Conservation (phyloP, 1,140 invertebrate genomes). For the Carposina sasakii region DNA sequence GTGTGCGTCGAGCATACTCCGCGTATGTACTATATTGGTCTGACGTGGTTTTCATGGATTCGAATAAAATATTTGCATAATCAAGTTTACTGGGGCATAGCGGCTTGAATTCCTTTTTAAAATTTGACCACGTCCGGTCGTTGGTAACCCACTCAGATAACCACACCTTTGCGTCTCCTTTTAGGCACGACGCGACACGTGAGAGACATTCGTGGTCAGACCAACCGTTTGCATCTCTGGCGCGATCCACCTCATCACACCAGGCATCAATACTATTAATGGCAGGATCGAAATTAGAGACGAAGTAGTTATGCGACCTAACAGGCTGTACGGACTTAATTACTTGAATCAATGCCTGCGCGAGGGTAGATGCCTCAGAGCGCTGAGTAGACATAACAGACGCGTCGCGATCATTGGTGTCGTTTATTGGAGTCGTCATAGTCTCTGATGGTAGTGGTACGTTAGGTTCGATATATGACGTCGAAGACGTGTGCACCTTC, state of each 20-base stretch:
- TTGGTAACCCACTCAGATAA: neutral
- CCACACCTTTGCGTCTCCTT: neutral
- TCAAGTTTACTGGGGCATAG: neutral
- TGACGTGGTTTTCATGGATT: constrained; percentile 9
- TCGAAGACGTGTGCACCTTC: neutral
- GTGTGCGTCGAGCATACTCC: constrained; percentile 11
- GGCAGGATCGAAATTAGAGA: neutral
- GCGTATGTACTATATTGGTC: constrained; percentile 8
- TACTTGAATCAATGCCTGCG: neutral
- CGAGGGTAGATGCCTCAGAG: neutral
- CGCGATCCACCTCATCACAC: neutral
- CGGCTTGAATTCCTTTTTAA: neutral
- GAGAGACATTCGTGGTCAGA: neutral
- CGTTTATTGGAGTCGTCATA: neutral
- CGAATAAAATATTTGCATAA: constrained; percentile 12
- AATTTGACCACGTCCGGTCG: neutral
- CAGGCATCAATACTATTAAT: neutral
- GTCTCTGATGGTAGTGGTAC: neutral
- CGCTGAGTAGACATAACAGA: neutral
- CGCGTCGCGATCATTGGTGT: neutral
- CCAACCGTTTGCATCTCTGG: neutral
- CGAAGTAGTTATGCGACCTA: neutral
- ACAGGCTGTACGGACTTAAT: neutral
- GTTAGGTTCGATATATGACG: neutral
- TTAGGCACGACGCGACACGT: neutral